Conservation (phyloP, 2,888 invertebrate genomes). For the Eledone cirrhosa region DNA sequence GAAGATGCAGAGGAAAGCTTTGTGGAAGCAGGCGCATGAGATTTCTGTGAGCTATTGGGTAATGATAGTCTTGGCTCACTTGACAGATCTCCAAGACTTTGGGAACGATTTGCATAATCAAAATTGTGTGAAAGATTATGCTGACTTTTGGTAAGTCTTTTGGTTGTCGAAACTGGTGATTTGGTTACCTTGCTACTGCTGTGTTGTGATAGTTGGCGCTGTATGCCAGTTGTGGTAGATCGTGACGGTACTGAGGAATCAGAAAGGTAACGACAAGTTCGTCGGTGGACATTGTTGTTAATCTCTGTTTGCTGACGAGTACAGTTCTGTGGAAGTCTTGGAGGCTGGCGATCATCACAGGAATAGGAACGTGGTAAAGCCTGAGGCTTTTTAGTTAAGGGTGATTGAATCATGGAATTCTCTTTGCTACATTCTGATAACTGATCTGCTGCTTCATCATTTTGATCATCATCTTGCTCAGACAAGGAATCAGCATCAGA, state of each 20-base stretch:
- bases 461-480: slow-evolving; percentile 14
- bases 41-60: not conserved
- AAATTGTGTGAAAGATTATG: slow-evolving; percentile 18
- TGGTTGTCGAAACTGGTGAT: not conserved
- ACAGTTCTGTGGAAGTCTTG: not conserved
- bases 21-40: not conserved
- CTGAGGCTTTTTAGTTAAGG: slow-evolving; percentile 6
- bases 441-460: not conserved
- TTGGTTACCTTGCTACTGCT: not conserved
- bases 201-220: not conserved
- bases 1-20: slow-evolving; percentile 19
- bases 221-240: not conserved
- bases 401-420: not conserved
- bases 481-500: slow-evolving; percentile 1
- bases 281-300: slow-evolving; percentile 20
- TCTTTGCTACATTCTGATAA: slow-evolving; percentile 17
- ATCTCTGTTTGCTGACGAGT: slow-evolving; percentile 8
- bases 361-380: slow-evolving; percentile 12
- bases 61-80: not conserved
- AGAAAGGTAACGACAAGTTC: slow-evolving; percentile 15
- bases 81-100: slow-evolving; percentile 21
- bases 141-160: slow-evolving; percentile 18
- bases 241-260: slow-evolving; percentile 12
- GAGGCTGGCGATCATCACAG: not conserved
- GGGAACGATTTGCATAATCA: slow-evolving; percentile 7